phyloP scores from a whole-genome alignment of 53 echinoderm and acorn worm species.

The Arbacia lixula region DNA sequence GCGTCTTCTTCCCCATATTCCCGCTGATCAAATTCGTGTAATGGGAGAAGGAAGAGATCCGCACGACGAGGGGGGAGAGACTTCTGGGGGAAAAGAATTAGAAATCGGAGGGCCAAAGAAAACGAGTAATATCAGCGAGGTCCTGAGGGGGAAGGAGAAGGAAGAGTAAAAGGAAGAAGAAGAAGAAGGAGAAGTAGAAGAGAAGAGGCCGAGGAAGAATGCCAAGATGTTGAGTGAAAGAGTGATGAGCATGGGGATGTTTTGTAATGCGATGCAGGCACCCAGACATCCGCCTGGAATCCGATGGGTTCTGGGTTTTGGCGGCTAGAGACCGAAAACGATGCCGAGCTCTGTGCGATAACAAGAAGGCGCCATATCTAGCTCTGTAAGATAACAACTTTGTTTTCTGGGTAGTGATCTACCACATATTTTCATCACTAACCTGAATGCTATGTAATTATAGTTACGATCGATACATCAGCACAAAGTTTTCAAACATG shows the following conservation, averaged over 20 bases:
- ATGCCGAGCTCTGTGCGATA: too few relatives aligned
- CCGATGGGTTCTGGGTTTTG: conserved; percentile 9
- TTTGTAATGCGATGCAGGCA: neutral
- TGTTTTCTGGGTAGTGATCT: too few relatives aligned
- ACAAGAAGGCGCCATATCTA: too few relatives aligned
- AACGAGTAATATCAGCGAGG: conserved; percentile 37
- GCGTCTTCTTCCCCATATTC: conserved; percentile 27
- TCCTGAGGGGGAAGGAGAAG: conserved; percentile 7
- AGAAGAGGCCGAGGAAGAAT: neutral
- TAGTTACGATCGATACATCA: too few relatives aligned
- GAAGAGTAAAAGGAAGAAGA: neutral
- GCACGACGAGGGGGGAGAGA: neutral
- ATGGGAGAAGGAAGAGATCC: conserved; percentile 22
- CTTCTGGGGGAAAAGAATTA: conserved; percentile 13
- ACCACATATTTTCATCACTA: too few relatives aligned
- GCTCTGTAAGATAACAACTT: too few relatives aligned
- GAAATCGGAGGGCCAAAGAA: conserved; percentile 35
- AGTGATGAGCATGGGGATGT: conserved; percentile 1
- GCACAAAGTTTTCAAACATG: too few relatives aligned
- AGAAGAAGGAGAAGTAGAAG: neutral
- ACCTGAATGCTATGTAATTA: too few relatives aligned
- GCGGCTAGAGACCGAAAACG: too few relatives aligned
- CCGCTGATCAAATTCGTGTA: conserved; percentile 35
- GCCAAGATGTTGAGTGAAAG: conserved; percentile 1
- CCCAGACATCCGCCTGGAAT: neutral